Evolutionary conservation across 2,113 vertebrate species (phyloP).

Genomic region (Myanophis thanlyinensis): DNA sequence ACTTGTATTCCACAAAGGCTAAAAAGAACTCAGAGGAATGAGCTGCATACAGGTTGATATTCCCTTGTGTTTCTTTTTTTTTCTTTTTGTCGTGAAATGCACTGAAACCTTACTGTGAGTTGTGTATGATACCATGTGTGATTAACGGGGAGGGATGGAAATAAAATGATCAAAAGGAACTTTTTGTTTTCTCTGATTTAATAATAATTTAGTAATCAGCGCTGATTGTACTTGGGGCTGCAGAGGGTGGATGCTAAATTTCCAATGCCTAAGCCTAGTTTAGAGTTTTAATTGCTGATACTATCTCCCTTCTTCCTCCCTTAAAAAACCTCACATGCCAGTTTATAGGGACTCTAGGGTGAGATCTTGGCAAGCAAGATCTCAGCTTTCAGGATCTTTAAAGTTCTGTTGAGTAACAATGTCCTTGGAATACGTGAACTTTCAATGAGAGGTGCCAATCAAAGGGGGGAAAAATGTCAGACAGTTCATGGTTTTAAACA

Average conservation of each 20-base stretch:
- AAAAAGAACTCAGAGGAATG: slow-evolving; percentile 52
- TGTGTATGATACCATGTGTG: slow-evolving; percentile 70
- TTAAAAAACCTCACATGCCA: not conserved
- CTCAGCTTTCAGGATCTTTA: not conserved
- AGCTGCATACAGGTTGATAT: slow-evolving; percentile 70
- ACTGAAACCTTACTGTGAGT: slow-evolving; percentile 83
- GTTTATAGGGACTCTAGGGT: not conserved
- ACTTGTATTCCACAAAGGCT: slow-evolving; percentile 60
- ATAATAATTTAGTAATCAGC: slow-evolving; percentile 4
- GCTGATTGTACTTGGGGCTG: not conserved
- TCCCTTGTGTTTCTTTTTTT: slow-evolving; percentile 61
- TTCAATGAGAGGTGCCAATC: not conserved
- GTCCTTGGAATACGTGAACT: not conserved
- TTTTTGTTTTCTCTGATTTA: slow-evolving; percentile 63
- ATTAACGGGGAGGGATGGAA: slow-evolving; percentile 66
- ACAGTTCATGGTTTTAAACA: not conserved
- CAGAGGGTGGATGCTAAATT: not conserved
- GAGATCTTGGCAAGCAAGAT: not conserved
- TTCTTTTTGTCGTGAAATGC: slow-evolving; percentile 80
- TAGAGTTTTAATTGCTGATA: not conserved
- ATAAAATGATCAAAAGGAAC: slow-evolving; percentile 71
- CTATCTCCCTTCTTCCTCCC: not conserved
- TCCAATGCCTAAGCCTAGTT: not conserved
- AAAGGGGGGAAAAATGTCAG: not conserved
- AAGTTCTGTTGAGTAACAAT: not conserved